Conservation (phyloP, 2,113 vertebrate genomes). For the Sylvietta virens region DNA sequence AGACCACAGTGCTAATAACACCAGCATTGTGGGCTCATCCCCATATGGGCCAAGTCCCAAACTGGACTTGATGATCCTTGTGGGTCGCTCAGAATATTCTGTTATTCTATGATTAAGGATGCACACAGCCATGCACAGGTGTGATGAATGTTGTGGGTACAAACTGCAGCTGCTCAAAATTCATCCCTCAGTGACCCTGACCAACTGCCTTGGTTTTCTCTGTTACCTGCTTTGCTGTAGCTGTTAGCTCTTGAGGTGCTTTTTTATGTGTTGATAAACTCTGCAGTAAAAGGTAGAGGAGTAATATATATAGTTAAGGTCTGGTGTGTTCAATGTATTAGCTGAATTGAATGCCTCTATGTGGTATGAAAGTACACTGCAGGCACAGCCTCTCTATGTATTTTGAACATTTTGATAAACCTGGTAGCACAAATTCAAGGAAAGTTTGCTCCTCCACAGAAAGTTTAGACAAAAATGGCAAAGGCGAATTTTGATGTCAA, state of each 20-base stretch:
- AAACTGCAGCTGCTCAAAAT: background rate
- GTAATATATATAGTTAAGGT: background rate
- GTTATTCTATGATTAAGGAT: background rate
- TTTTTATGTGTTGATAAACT: background rate
- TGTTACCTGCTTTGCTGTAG: background rate
- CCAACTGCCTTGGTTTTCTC: background rate
- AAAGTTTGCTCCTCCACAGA: background rate
- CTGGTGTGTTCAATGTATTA: background rate
- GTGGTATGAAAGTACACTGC: accelerated
- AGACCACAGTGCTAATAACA: background rate
- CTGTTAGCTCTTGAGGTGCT: background rate
- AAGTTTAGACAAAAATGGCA: background rate
- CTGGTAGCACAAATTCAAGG: background rate
- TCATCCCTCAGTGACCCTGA: background rate
- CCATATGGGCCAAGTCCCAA: background rate
- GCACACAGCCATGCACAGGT: background rate
- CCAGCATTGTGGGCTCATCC: background rate
- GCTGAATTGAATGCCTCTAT: background rate
- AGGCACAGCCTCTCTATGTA: background rate
- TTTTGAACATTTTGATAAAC: background rate
- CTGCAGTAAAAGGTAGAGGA: background rate
- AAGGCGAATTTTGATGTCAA: accelerated
- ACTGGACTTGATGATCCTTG: background rate
- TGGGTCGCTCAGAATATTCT: background rate
- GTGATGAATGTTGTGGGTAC: background rate